Conservation (phyloP, 2,113 vertebrate species). For the Panurus biarmicus region DNA sequence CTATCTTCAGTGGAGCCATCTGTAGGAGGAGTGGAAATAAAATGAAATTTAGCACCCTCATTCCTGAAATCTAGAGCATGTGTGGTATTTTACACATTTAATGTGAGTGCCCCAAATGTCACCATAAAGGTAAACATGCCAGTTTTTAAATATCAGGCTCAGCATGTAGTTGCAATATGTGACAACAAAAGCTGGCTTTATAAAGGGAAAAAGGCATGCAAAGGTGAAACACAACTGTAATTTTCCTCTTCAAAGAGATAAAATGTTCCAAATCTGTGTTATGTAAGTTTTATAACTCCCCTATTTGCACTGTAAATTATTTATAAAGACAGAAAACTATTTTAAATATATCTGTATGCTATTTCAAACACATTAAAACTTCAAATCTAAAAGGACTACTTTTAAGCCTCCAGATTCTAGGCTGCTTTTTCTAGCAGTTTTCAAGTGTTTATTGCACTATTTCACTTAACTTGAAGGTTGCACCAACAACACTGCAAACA, state of each 20-base stretch:
- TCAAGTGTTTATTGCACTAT: neutral
- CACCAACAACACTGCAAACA: neutral
- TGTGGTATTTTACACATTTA: constrained; percentile 28
- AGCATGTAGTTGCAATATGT: neutral
- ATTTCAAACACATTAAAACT: neutral
- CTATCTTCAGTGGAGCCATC: neutral
- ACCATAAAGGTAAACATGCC: neutral
- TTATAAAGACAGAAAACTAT: neutral
- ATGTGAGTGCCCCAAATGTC: neutral
- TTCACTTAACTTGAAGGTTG: neutral
- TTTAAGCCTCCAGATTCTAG: neutral
- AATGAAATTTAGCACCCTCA: neutral
- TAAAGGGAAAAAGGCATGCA: neutral
- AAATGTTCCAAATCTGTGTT: neutral
- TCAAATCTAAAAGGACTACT: neutral
- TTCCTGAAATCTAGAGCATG: neutral
- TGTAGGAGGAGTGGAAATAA: constrained; percentile 3
- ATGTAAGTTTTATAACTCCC: neutral
- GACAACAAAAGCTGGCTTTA: neutral
- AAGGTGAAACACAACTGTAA: neutral
- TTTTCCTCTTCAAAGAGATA: neutral
- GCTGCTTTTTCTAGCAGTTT: neutral
- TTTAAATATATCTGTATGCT: neutral
- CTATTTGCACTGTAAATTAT: neutral
- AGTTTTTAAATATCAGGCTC: constrained; percentile 3